Evolutionary conservation across 2,797 vertebrate genomes (phyloP).

Genomic region (Margarornis squamiger): DNA sequence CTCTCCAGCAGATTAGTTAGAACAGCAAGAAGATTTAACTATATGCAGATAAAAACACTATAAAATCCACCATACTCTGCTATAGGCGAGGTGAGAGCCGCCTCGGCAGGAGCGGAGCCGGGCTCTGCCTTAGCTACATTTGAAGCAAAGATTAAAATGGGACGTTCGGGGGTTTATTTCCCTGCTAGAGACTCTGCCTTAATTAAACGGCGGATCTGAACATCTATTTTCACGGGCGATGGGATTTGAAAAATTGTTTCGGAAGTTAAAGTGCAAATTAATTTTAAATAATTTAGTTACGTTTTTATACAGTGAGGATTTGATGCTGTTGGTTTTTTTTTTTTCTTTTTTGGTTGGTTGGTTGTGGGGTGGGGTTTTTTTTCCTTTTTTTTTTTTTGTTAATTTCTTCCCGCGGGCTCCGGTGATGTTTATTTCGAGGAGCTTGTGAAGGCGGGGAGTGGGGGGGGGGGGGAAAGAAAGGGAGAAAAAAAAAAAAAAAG

Average conservation of each 20-base stretch:
- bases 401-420: not conserved
- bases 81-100: conserved; percentile 5
- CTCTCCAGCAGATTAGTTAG: conserved; percentile 81
- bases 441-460: not conserved
- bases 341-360: not conserved
- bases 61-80: conserved; percentile 44
- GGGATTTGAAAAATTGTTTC: conserved; percentile 59
- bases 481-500: too few relatives aligned
- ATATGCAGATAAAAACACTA: conserved; percentile 71
- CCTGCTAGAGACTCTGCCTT: conserved; percentile 45
- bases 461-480: not conserved
- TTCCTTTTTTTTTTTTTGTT: too few relatives aligned
- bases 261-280: conserved; percentile 59
- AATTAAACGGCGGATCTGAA: conserved; percentile 39
- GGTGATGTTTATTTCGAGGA: not conserved
- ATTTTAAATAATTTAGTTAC: conserved; percentile 63
- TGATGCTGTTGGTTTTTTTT: not conserved
- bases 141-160: conserved; percentile 14
- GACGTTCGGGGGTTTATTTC: conserved; percentile 37
- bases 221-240: conserved; percentile 47
- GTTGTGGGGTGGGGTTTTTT: too few relatives aligned
- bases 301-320: conserved; percentile 3
- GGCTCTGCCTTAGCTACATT: not conserved
- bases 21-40: conserved; percentile 74
- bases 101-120: conserved; percentile 11